Evolutionary conservation across 2,888 invertebrate genomes (phyloP).

Genomic region (Tortricodes alternella): DNA sequence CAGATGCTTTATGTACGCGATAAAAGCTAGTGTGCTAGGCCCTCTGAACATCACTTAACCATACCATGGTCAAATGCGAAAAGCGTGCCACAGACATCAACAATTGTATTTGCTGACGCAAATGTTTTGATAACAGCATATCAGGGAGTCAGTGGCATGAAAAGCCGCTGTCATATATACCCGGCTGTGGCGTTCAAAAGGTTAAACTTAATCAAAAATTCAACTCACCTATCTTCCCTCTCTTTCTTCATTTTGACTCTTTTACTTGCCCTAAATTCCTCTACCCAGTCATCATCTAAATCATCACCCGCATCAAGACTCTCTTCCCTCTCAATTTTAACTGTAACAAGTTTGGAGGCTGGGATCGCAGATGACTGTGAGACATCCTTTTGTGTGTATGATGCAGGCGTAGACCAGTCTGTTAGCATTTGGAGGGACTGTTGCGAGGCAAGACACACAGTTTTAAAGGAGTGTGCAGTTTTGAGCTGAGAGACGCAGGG

Average conservation of each 20-base stretch:
- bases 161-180: too few relatives aligned
- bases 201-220: not conserved
- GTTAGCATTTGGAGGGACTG: conserved; percentile 4
- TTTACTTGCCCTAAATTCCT: conserved; percentile 1
- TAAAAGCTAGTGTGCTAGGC: too few relatives aligned
- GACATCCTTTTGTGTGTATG: not conserved
- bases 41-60: too few relatives aligned
- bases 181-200: too few relatives aligned
- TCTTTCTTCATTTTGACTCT: conserved; percentile 22
- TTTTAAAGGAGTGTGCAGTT: conserved; percentile 17
- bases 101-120: too few relatives aligned
- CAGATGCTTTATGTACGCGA: too few relatives aligned
- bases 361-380: not conserved
- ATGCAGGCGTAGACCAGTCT: not conserved
- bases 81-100: too few relatives aligned
- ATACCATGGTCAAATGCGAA: too few relatives aligned
- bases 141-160: too few relatives aligned
- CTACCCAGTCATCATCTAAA: conserved; percentile 1
- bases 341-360: not conserved
- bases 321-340: not conserved
- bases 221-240: conserved; percentile 25
- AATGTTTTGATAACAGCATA: too few relatives aligned
- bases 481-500: conserved; percentile 4
- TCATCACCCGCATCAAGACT: not conserved
- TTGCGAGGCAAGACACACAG: conserved; percentile 10